Evolutionary conservation across 2,888 invertebrate genomes (phyloP), one percentile per base, ranked within the genome.

Genomic region (Hyppa rectilinea): DNA sequence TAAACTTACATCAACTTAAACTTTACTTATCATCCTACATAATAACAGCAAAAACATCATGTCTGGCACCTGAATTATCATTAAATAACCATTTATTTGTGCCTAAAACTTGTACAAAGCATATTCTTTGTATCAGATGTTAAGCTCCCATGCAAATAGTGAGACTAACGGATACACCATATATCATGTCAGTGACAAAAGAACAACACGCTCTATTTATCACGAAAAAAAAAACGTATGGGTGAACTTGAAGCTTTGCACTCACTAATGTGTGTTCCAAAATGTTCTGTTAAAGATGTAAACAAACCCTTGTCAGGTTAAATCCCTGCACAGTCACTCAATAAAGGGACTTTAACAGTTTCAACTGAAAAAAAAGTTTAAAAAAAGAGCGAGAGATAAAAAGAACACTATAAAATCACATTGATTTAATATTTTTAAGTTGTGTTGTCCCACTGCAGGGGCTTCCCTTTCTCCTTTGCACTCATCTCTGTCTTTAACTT

Each of bases 111-210:
- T 56, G 31, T 23, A 34, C 34, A 34, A 4, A 23, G 3, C 0
- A 17, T n/a, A 43, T 17, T 50, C 14, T 23, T n/a, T 67, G 34
- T 14, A n/a, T 43, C 43, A 63, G 26, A 67, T 50, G 50, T 7
- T 36, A 29, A 17, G 40, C n/a, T 63, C 63, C 2, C n/a, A 63
- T 53, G 36, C 43, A 64, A 53, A 64, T 68, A 53, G 26, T 45
- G 26, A 53, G 43, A 64, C 34, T 38, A 53, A 45, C 23, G 29
- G 14, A 53, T 52, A 26, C 26, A 52, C 43, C 63, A 52, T 67
- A 43, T n/a, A 67, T 67, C 64, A 67, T 12, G 34, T 34, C 63
- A 52, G 43, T 26, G 52, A 63, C 63, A 52, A 63, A 63, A 52
- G n/a, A 43, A 63, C 34, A 52, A 63, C 63, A 63, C 52, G 52